Evolutionary conservation across 2,797 vertebrate species (phyloP), one percentile per base, ranked within the genome.

Genomic region (Hypotaenidia okinawae): DNA sequence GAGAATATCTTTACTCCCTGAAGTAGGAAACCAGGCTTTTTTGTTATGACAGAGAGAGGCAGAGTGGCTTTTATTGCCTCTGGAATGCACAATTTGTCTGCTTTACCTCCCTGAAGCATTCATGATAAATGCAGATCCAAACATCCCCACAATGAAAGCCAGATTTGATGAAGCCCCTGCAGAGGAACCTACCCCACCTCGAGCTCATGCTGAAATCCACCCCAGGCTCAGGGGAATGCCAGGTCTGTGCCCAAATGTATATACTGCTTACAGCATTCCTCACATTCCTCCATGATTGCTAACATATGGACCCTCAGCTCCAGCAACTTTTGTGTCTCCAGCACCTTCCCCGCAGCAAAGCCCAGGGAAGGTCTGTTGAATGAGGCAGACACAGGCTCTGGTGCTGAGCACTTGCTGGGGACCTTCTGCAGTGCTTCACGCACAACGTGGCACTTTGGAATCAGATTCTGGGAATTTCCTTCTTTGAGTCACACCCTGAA

Each of bases 231-330:
- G 11, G 61, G 96, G 93, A 95, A 95, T 90, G 95, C 78, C 92
- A 85, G 51, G 54, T 37, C 93, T 64, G 72, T 89, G 68, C 95
- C 94, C 89, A 90, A 81, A 92, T 35, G 68, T 88, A 78, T 39
- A 66, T 49, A 7, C 8, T 32, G 90, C 61, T 69, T 39, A 39
- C 64, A 15, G 91, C 89, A 97, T 97, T 97, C 96, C 87, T 90
- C 1, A 17, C 66, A 97, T 97, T 96, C 94, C 92, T 96, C 66
- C 16, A 6, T 91, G 95, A 97, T 96, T 96, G 93, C 66, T 87
- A 95, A 93, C 97, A 96, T 68, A 93, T 91, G 96, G 93, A 76
- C 14, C 77, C 81, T 78, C 6, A 6, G 43, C n/a, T 87, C 83
- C 91, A 59, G 37, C 45, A 39, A 64, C 80, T 16, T 25, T 2